Evolutionary conservation across 2,113 vertebrate genomes (phyloP), one percentile per base, ranked within the genome.

Genomic region (Caranx melampygus): DNA sequence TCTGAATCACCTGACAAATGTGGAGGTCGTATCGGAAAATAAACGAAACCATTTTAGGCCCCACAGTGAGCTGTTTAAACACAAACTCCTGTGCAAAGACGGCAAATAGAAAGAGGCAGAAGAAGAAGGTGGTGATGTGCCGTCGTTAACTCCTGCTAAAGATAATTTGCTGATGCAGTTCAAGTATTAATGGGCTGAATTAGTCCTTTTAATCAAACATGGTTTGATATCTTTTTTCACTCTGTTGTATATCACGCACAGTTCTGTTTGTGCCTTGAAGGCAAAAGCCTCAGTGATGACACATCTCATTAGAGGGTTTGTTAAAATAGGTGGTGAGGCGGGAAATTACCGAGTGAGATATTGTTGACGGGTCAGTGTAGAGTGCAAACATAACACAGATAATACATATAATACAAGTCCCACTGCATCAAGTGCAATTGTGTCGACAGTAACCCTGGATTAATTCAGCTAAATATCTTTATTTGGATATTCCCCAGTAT

Each of bases 161-260:
- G 79, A 72, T 64, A 71, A 68, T 69, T 42, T 72, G 67, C 61
- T 74, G 60, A 82, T 60, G 68, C 35, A 6, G 68, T 52, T 71
- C 4, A 20, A 21, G 9, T 72, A 58, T 55, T 73, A 71, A 71
- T 0, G 8, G 20, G 54, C 59, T 72, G 52, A 81, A 49, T 62
- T 35, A 26, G 40, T 37, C 11, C 26, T 4, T 80, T 80, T 47
- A 34, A 37, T 33, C 16, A 6, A 83, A 60, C 26, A 16, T 33
- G 15, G 8, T 26, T 15, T 0, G 4, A 13, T n/a, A 21, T 63
- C 26, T 33, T n/a, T 60, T 34, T 55, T 8, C 35, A 9, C 10
- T 35, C 8, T 40, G 14, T 16, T 35, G 10, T 35, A 18, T 16
- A 31, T 16, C n/a, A 20, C 20, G 26, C n/a, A 12, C 8, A 6